Conservation (phyloP, 2,797 vertebrate species). For the Tamandua tetradactyla region DNA sequence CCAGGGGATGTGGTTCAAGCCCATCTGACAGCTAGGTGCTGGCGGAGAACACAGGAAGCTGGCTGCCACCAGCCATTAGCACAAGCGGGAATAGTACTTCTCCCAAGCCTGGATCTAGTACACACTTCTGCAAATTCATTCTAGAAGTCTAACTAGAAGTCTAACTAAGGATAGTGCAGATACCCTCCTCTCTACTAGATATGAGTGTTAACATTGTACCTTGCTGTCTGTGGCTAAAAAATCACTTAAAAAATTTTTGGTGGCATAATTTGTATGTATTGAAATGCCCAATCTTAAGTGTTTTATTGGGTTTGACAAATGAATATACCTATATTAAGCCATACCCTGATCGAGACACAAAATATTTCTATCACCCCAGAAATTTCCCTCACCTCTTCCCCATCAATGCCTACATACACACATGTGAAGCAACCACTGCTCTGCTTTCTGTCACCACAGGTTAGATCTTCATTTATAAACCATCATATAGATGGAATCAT, state of each 20-base stretch:
- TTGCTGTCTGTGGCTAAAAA: not conserved
- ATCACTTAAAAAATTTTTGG: not conserved
- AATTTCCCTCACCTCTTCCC: not conserved
- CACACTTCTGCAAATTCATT: not conserved
- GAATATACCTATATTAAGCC: not conserved
- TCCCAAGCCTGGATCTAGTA: not conserved
- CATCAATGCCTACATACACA: not conserved
- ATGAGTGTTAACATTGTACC: not conserved
- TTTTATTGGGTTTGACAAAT: not conserved
- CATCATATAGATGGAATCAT: not conserved
- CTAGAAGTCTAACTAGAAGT: not conserved
- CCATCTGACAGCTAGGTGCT: not conserved
- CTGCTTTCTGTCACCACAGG: not conserved
- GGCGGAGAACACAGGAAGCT: slow-evolving; percentile 43
- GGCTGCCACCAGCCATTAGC: not conserved
- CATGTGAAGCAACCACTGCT: not conserved
- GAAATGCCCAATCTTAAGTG: not conserved
- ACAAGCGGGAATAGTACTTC: not conserved
- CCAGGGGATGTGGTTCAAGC: slow-evolving; percentile 54
- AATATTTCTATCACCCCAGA: not conserved
- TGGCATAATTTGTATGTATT: not conserved
- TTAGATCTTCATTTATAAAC: not conserved
- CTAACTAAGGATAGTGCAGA: too few relatives aligned
- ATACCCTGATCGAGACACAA: not conserved
- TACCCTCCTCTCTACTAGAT: not conserved